These are phyloP conservation scores for Mesitornis unicolor DNA, from an alignment of 2,113 vertebrate genomes.

Conservation along the genomic window DNA sequence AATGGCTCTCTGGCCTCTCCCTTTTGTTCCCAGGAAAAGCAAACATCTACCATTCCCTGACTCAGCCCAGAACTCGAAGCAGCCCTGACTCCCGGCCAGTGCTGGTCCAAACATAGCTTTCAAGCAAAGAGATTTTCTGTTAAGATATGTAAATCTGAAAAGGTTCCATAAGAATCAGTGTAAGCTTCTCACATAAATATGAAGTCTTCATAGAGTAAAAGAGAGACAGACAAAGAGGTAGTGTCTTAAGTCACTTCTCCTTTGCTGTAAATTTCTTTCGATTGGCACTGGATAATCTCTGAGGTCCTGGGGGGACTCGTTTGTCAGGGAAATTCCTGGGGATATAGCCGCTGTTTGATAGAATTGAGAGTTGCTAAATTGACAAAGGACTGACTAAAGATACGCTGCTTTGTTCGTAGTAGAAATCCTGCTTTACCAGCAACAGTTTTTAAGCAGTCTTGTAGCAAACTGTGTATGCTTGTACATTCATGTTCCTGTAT, in stretches of 20 bases:
- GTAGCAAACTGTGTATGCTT: no score
- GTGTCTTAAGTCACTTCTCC: background rate
- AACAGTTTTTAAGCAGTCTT: no score
- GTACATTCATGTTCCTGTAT: background rate
- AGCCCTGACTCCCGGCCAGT: accelerated
- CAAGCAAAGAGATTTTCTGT: background rate
- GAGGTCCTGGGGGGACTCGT: no score
- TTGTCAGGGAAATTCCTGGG: no score
- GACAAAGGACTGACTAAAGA: background rate
- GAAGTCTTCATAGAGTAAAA: background rate
- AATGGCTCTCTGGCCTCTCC: background rate
- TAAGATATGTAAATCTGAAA: background rate
- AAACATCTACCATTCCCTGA: no score
- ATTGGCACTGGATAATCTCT: background rate
- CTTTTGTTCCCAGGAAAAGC: background rate
- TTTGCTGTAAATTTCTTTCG: background rate
- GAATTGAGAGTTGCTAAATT: background rate
- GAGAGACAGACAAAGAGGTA: background rate
- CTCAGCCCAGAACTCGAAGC: background rate
- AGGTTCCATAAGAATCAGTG: background rate
- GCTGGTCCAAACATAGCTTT: background rate
- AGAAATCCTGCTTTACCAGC: background rate
- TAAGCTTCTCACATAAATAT: background rate
- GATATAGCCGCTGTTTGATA: background rate
- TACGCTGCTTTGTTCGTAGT: background rate